A percentile compares a stretch with the other conserved stretches of the same genome.
Conservation (phyloP, 2,888 invertebrate species). For the Neoascia interrupta region DNA sequence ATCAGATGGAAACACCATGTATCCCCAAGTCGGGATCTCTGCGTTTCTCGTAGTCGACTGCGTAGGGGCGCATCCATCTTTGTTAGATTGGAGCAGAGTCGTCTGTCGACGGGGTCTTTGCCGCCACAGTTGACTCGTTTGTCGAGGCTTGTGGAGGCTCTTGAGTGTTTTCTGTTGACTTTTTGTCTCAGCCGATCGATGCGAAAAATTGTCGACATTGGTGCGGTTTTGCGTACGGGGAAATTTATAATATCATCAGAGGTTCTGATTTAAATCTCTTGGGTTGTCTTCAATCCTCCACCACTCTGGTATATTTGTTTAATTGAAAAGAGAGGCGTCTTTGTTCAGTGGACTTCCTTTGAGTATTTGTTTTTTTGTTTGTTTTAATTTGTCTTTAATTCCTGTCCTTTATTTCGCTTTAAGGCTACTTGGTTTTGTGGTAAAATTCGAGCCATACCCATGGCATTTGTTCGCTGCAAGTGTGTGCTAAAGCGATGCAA, state of each 20-base stretch:
- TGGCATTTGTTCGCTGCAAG: slow-evolving; percentile 62
- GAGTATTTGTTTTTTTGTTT: slow-evolving; percentile 52
- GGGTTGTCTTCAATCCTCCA: slow-evolving; percentile 66
- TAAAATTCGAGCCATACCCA: slow-evolving; percentile 56
- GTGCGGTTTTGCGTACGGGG: slow-evolving; percentile 37
- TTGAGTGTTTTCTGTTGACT: slow-evolving; percentile 51
- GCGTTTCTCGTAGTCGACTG: slow-evolving; percentile 26
- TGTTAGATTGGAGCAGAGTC: slow-evolving; percentile 66
- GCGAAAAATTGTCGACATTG: slow-evolving; percentile 70
- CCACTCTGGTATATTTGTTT: slow-evolving; percentile 74
- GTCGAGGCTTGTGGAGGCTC: slow-evolving; percentile 48
- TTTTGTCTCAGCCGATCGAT: slow-evolving; percentile 63
- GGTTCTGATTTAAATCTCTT: slow-evolving; percentile 71
- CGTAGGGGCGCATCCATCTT: slow-evolving; percentile 66
- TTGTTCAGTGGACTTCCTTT: slow-evolving; percentile 59
- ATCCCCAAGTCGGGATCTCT: slow-evolving; percentile 19
- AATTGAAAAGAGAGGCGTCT: slow-evolving; percentile 77
- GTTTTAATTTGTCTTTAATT: slow-evolving; percentile 70
- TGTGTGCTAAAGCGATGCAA: slow-evolving; percentile 71
- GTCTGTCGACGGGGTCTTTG: slow-evolving; percentile 56
- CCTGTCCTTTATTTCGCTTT: too few relatives aligned
- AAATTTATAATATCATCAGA: slow-evolving; percentile 65
- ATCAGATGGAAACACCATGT: slow-evolving; percentile 58
- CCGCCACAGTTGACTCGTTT: slow-evolving; percentile 51
- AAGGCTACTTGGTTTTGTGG: slow-evolving; percentile 20